Evolutionary conservation across 2,888 invertebrate genomes (phyloP).

Genomic region (Ariolimax columbianus): DNA sequence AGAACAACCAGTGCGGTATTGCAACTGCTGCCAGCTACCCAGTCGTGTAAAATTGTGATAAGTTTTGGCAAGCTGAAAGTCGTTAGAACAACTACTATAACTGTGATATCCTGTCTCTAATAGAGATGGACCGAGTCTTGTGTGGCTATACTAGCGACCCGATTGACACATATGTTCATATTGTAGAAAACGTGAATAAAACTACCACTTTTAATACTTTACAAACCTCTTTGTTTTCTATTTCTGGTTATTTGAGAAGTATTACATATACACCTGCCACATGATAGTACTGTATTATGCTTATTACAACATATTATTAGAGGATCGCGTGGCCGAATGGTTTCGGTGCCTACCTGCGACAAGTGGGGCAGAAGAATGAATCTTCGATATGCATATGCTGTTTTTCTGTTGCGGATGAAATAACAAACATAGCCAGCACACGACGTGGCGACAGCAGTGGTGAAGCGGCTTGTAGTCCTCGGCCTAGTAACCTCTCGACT

Average conservation of each 20-base stretch:
- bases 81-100: not conserved
- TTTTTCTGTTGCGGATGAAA: no score
- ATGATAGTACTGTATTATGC: not conserved
- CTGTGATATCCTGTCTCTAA: not conserved
- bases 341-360: no score
- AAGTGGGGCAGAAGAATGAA: no score
- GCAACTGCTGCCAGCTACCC: constrained; percentile 1
- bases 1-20: constrained; percentile 23
- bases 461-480: no score
- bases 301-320: no score
- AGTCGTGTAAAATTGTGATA: not conserved
- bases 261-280: not conserved
- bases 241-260: not conserved
- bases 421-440: no score
- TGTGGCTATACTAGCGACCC: not conserved
- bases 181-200: not conserved
- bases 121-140: not conserved
- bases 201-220: not conserved
- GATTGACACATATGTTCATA: not conserved
- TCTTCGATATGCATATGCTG: no score
- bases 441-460: no score
- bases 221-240: not conserved
- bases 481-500: no score
- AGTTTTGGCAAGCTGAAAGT: not conserved
- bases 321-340: no score